A percentile compares a stretch with the other conserved stretches of the same genome.
Evolutionary conservation across 2,113 vertebrate species (phyloP).

Genomic region (Protomyctophum bolini): DNA sequence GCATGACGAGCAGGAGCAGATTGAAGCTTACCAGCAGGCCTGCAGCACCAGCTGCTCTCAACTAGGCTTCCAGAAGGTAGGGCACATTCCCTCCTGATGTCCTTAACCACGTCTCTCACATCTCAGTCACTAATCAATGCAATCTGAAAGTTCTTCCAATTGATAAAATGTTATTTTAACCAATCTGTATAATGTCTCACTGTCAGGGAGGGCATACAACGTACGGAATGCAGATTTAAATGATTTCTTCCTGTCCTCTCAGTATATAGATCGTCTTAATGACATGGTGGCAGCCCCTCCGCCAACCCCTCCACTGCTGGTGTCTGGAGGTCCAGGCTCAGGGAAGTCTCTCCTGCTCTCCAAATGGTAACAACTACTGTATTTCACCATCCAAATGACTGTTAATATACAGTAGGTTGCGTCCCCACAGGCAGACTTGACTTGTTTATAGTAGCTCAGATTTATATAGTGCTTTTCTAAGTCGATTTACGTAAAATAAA

Average conservation of each 20-base stretch:
- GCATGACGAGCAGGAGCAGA: constrained; percentile 95
- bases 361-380: constrained; percentile 84
- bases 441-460: too few species aligned
- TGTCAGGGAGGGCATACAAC: too few species aligned
- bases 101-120: not conserved
- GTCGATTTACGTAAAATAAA: too few species aligned
- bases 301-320: constrained; percentile 94
- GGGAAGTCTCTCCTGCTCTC: constrained; percentile 97
- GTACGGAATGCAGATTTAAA: too few species aligned
- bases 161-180: too few species aligned
- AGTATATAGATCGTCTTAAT: constrained; percentile 95
- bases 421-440: not conserved
- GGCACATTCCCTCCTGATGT: not conserved
- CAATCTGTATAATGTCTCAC: too few species aligned
- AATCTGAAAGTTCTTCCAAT: not conserved
- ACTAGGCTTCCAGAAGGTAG: constrained; percentile 91
- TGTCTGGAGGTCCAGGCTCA: constrained; percentile 96
- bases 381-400: not conserved
- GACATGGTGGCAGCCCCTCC: constrained; percentile 94
- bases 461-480: too few species aligned
- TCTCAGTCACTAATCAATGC: too few species aligned
- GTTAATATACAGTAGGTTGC: not conserved
- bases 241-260: constrained; percentile 6
- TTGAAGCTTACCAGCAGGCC: constrained; percentile 90
- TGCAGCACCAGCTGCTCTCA: constrained; percentile 82